A percentile compares a stretch with the other conserved stretches of the same genome.
Conservation (phyloP, 2,797 vertebrate species). For the Enteromius mattozi region DNA sequence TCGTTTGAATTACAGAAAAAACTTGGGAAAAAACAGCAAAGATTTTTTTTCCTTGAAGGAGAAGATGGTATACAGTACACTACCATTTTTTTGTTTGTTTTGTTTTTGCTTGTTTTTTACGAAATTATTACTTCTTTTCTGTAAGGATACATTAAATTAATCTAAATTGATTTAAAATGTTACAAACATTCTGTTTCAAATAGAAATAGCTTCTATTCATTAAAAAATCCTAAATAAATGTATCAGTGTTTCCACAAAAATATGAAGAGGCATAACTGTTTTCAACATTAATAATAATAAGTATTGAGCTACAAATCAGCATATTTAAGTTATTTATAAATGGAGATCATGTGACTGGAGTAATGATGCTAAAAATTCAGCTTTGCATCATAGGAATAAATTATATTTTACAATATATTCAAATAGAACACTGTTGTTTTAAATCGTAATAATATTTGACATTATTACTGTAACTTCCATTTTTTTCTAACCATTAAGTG, state of each 20-base stretch:
- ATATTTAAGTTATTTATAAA: background rate
- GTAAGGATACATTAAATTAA: background rate
- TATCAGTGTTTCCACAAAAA: background rate
- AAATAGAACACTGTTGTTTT: background rate
- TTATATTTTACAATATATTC: background rate
- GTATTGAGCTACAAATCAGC: background rate
- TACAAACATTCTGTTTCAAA: too few relatives aligned
- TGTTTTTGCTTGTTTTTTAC: too few relatives aligned
- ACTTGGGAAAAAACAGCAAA: background rate
- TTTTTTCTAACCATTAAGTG: background rate
- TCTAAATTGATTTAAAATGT: background rate
- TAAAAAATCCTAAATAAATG: background rate
- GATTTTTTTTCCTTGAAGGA: background rate
- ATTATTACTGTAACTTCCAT: background rate
- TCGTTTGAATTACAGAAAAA: background rate
- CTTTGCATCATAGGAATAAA: background rate
- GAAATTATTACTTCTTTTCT: background rate
- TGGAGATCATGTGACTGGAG: background rate
- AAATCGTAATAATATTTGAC: background rate
- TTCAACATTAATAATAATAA: background rate
- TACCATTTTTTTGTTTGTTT: background rate
- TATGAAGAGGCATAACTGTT: background rate
- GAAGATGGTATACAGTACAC: background rate
- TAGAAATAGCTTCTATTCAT: too few relatives aligned
- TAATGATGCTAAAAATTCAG: background rate